Base-by-base conservation (phyloP, 2,888 invertebrate genomes). In the Euzophera pinguis region DNA sequence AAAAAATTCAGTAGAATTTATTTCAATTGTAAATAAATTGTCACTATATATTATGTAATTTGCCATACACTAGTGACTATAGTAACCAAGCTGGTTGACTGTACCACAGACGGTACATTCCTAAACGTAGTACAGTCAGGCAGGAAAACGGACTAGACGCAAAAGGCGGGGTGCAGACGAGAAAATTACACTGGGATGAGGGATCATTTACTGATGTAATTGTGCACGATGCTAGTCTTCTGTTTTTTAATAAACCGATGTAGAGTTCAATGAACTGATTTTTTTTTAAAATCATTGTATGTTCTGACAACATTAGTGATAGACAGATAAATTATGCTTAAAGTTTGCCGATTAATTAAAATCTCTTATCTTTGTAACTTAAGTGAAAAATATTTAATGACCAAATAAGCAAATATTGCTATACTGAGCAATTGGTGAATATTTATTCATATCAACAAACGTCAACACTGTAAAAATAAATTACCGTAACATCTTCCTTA, bases 161-260 rank as follows among this genome's bases (percentile, higher is more conserved):
- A 13, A 10, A 17, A 47, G 53, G 16, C 42, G 53, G 57, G 55
- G 51, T 56, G 54, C 58, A 56, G 58, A 57, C 54, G 56, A 58
- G 59, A 54, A 64, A 64, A 64, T 64, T 61, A 62, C 53, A 56
- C 60, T 4, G 45, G 29, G 53, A 29, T 43, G 50, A 39, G 29
- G 49, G 61, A 60, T 64, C 62, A 65, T 66, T 70, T 66, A 56
- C 53, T 47, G 50, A 61, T 52, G 61, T 67, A 66, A 70, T 69
- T 45, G 45, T 68, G 65, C 61, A 57, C 62, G 62, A 9, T 38
- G 38, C 48, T 34, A 12, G 47, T 35, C 47, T 49, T 37, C 17
- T n/a, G 32, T 14, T 14, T 48, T 38, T 27, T 32, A 38, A 38
- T 49, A 14, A 2, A 27, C 12, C 3, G 32, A 8, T 8, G 37